Conservation (phyloP, 2,888 invertebrate genomes). For the Netelia fuscicornis region DNA sequence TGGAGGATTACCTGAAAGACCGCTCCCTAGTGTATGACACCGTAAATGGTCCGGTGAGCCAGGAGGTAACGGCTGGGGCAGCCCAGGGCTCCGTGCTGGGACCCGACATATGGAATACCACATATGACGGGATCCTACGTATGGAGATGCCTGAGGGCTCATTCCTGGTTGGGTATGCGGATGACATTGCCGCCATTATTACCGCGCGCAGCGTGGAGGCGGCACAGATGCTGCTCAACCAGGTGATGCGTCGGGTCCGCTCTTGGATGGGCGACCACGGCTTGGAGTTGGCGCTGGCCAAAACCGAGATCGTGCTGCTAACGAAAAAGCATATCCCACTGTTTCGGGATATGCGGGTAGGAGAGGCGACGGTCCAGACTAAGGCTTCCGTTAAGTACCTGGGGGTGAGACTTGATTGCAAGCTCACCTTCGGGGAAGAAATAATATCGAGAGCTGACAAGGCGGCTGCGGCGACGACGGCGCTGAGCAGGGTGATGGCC, state of each 20-base stretch:
- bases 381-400: too few relatives aligned
- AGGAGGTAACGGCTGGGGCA: conserved; percentile 57
- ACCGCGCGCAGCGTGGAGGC: conserved; percentile 6
- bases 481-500: neutral
- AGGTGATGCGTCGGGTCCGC: neutral
- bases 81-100: conserved; percentile 65
- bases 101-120: too few relatives aligned
- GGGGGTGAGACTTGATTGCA: too few relatives aligned
- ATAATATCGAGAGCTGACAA: too few relatives aligned
- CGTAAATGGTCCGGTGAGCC: conserved; percentile 28
- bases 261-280: neutral
- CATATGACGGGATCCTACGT: too few relatives aligned
- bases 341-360: neutral
- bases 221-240: neutral
- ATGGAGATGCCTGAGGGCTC: too few relatives aligned
- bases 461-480: neutral
- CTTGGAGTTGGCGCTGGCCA: neutral
- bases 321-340: neutral
- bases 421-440: too few relatives aligned
- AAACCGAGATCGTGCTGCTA: neutral
- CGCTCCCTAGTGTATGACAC: conserved; percentile 24
- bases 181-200: conserved; percentile 39
- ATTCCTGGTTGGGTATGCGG: neutral
- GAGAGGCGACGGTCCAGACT: too few relatives aligned
- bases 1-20: too few relatives aligned